These are phyloP conservation scores for Drosophila ezoana DNA, from an alignment of 2,888 invertebrate species.

Conservation along the genomic window DNA sequence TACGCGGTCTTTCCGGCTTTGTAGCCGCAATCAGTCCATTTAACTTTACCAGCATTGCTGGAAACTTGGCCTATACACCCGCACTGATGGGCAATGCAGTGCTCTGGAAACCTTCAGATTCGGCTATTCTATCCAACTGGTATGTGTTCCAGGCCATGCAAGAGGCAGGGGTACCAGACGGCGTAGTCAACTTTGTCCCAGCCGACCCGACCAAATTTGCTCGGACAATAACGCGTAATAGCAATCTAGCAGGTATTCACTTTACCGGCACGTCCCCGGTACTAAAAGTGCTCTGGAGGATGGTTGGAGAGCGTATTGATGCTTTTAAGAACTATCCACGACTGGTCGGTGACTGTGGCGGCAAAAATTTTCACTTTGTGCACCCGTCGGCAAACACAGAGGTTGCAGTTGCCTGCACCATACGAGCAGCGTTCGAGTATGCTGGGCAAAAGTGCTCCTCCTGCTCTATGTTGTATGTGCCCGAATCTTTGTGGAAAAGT, in stretches of 20 bases:
- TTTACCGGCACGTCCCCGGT: slow-evolving; percentile 99
- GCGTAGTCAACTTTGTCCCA: slow-evolving; percentile 98
- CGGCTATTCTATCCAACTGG: slow-evolving; percentile 97
- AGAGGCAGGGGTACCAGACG: slow-evolving; percentile 97
- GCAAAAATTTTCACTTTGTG: slow-evolving; percentile 99
- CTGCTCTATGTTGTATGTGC: slow-evolving; percentile 97
- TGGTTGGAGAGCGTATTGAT: slow-evolving; percentile 93
- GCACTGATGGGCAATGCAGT: slow-evolving; percentile 96
- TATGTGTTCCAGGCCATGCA: slow-evolving; percentile 94
- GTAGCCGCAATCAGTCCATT: slow-evolving; percentile 98
- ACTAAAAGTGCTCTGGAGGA: slow-evolving; percentile 95
- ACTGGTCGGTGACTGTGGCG: slow-evolving; percentile 97
- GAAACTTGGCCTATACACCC: slow-evolving; percentile 95
- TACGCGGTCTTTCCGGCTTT: slow-evolving; percentile 97
- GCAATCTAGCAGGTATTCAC: slow-evolving; percentile 95
- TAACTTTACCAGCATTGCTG: slow-evolving; percentile 99
- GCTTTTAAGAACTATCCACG: slow-evolving; percentile 95
- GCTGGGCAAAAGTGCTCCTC: slow-evolving; percentile 99
- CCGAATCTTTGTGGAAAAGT: slow-evolving; percentile 91
- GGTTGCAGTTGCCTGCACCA: slow-evolving; percentile 92
- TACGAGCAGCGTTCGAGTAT: slow-evolving; percentile 97
- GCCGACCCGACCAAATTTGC: slow-evolving; percentile 97
- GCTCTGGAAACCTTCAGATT: slow-evolving; percentile 99
- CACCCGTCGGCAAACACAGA: slow-evolving; percentile 94
- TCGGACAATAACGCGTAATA: slow-evolving; percentile 91